Percentiles rank a stretch among this genome's conserved stretches.
These are phyloP conservation scores for Drosophila rufa DNA, from an alignment of 1,140 invertebrate genomes.

Conservation along the genomic window DNA sequence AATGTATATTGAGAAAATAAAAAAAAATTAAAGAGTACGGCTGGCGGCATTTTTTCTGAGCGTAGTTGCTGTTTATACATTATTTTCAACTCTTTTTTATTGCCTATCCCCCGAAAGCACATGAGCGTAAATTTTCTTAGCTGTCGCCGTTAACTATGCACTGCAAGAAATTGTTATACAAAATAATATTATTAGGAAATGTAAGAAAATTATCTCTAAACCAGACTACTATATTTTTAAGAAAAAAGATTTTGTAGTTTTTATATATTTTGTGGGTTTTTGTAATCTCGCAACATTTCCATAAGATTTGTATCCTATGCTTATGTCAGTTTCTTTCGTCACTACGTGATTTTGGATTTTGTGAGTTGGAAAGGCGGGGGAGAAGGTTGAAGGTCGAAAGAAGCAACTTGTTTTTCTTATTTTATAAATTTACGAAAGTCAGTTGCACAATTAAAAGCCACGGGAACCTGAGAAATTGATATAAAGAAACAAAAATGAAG, in stretches of 20 bases:
- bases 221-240: no score
- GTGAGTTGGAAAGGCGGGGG: constrained; percentile 8
- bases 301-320: constrained; percentile 60
- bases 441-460: no score
- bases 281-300: background rate
- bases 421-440: no score
- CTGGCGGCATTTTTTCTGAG: background rate
- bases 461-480: no score
- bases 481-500: no score
- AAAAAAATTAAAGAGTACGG: constrained; percentile 21
- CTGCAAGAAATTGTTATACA: constrained; percentile 2
- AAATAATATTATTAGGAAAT: no score
- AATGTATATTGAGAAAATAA: background rate
- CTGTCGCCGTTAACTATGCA: constrained; percentile 18
- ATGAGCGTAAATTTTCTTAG: constrained; percentile 54
- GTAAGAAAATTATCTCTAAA: background rate
- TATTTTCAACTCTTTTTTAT: constrained; percentile 65
- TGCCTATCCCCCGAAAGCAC: constrained; percentile 33
- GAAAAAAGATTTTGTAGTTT: no score
- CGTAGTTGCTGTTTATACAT: constrained; percentile 38
- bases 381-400: background rate
- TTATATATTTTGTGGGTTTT: background rate
- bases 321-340: constrained; percentile 58
- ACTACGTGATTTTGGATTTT: constrained; percentile 67
- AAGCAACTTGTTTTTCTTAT: constrained; percentile 2